Percentiles rank a stretch among this genome's conserved stretches.
phyloP scores from a whole-genome alignment of 2,888 invertebrate species.

The Nomada hirtipes region DNA sequence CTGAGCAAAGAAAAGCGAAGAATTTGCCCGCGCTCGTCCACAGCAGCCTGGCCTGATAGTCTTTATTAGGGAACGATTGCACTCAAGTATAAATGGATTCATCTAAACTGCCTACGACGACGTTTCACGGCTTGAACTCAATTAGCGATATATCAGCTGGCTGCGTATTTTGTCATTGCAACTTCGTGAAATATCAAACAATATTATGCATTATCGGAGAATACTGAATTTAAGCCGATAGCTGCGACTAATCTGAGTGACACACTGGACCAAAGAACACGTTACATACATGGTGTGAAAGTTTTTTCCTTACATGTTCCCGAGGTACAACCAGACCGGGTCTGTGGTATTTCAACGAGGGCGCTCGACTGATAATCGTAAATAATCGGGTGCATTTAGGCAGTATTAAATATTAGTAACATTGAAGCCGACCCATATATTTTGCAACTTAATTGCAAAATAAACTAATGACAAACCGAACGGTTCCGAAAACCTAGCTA shows the following conservation, averaged over 20 bases:
- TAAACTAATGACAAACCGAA: neutral
- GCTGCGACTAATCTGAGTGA: slow-evolving; percentile 44
- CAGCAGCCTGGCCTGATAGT: slow-evolving; percentile 2
- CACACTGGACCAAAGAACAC: slow-evolving; percentile 53
- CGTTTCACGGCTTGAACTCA: neutral
- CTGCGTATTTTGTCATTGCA: neutral
- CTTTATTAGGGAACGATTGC: slow-evolving; percentile 16
- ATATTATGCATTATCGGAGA: slow-evolving; percentile 29
- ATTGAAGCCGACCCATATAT: neutral
- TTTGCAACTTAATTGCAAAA: neutral
- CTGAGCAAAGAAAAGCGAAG: neutral
- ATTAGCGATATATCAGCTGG: neutral
- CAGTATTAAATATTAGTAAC: neutral
- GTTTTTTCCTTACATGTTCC: slow-evolving; percentile 72
- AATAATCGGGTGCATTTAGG: slow-evolving; percentile 20
- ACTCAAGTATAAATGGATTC: neutral
- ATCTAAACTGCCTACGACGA: slow-evolving; percentile 10
- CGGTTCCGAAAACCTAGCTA: too few species aligned
- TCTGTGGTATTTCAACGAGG: slow-evolving; percentile 16
- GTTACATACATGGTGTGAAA: slow-evolving; percentile 80
- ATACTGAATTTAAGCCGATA: slow-evolving; percentile 40
- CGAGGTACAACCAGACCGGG: slow-evolving; percentile 28
- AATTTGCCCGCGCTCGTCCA: neutral
- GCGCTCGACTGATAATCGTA: slow-evolving; percentile 6
- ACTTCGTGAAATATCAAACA: neutral